Conservation (phyloP, 2,113 vertebrate species). For the Spermophilus dauricus region DNA sequence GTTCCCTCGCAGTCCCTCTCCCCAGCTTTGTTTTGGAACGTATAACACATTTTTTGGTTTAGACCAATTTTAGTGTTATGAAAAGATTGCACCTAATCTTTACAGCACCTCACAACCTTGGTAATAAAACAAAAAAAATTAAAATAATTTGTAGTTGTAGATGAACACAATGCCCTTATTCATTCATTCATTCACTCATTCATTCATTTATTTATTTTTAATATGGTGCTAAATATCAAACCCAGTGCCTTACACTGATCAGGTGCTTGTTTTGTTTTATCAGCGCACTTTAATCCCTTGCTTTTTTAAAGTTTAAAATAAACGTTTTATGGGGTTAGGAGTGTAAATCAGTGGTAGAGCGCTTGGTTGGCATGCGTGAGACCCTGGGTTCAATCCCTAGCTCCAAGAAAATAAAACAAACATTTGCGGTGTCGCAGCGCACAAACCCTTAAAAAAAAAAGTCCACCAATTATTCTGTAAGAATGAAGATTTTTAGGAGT, state of each 20-base stretch:
- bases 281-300: background rate
- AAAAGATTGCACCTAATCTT: conserved; percentile 40
- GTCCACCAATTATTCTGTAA: background rate
- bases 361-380: background rate
- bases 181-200: too few relatives aligned
- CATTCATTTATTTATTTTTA: too few relatives aligned
- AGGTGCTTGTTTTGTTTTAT: conserved; percentile 9
- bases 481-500: conserved; percentile 30
- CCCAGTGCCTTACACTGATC: background rate
- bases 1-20: background rate
- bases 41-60: background rate
- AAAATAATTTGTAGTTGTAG: too few relatives aligned
- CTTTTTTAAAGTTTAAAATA: conserved; percentile 38
- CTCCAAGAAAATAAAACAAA: background rate
- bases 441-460: background rate
- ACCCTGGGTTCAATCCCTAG: background rate
- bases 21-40: conserved; percentile 40
- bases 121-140: background rate
- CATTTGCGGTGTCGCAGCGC: too few relatives aligned
- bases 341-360: background rate
- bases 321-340: background rate
- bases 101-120: background rate
- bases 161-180: too few relatives aligned
- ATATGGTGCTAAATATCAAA: too few relatives aligned
- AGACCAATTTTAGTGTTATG: background rate